Evolutionary conservation across 2,113 vertebrate genomes (phyloP), one percentile per base, ranked within the genome.

Genomic region (Nothobranchius kuhntae): DNA sequence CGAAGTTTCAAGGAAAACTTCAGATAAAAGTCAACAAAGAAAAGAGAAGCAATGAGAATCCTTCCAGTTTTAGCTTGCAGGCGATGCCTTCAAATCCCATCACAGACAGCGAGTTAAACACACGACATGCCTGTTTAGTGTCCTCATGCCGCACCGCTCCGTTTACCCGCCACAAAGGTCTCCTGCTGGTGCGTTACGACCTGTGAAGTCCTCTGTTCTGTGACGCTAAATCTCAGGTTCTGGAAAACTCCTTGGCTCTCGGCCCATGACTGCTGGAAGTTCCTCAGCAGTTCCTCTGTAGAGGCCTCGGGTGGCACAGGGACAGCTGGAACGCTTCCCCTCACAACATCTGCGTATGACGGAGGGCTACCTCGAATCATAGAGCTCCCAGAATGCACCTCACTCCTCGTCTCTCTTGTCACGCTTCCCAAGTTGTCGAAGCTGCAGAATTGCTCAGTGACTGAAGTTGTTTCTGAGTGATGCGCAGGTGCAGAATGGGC

Each of bases 261-360:
- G 7, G 93, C 92, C 96, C 96, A 96, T 0, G 95, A 93, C 78
- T 96, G 91, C 73, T 96, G 94, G 81, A 96, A 95, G 89, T 87
- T 95, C 65, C 90, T 91, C 50, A 94, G 83, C 77, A 95, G 85
- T 4, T 93, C 91, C 71, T 94, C 88, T 0, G 94, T 86, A 10
- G 95, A 92, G 65, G 91, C 90, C 13, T 92, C 89, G 0, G 84
- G 70, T 15, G 94, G 86, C 55, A 95, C 88, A 15, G 87, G 90
- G 2, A 94, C 81, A 2, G 77, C 81, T 0, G 73, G 78, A 9
- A 94, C 92, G 1, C 86, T 89, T 14, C 95, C 96, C 44, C 92
- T 89, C 35, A 97, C 93, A 30, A 97, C 96, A 51, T 96, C 96
- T 26, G 96, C 95, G 7, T 97, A 97, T 30, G 95, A 96, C 0